Conservation (phyloP, 2,888 invertebrate species). For the Tinea semifulvella region DNA sequence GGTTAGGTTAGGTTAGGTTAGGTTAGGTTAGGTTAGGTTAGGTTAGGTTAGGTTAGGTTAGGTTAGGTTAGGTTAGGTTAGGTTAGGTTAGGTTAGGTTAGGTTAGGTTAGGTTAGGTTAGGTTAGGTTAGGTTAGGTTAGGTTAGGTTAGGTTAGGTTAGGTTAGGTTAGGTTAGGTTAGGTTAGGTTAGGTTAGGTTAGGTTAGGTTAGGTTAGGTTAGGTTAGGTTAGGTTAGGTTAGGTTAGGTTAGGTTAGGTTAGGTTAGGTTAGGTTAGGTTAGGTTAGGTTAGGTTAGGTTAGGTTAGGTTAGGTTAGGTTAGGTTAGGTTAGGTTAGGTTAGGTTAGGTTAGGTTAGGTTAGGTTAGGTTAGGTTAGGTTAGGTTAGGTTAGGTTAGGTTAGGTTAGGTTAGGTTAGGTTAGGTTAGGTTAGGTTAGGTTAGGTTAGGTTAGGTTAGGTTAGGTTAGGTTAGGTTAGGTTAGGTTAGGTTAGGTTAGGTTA, state of each 20-base stretch:
- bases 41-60: constrained; percentile 16
- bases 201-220: constrained; percentile 19
- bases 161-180: constrained; percentile 19
- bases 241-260: constrained; percentile 21
- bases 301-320: constrained; percentile 22
- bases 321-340: constrained; percentile 22
- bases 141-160: constrained; percentile 18
- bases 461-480: constrained; percentile 21
- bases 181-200: constrained; percentile 19
- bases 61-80: constrained; percentile 13
- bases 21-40: constrained; percentile 21
- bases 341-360: constrained; percentile 23
- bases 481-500: constrained; percentile 20
- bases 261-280: constrained; percentile 24
- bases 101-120: constrained; percentile 18
- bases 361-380: constrained; percentile 24
- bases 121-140: constrained; percentile 18
- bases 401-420: constrained; percentile 23
- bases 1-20: constrained; percentile 22
- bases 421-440: constrained; percentile 20
- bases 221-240: constrained; percentile 19
- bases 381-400: constrained; percentile 26
- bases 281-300: constrained; percentile 24
- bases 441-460: constrained; percentile 22
- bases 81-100: constrained; percentile 16